Evolutionary conservation across 1,140 invertebrate genomes (phyloP), one percentile per base, ranked within the genome.

Genomic region (Linepithema humile): DNA sequence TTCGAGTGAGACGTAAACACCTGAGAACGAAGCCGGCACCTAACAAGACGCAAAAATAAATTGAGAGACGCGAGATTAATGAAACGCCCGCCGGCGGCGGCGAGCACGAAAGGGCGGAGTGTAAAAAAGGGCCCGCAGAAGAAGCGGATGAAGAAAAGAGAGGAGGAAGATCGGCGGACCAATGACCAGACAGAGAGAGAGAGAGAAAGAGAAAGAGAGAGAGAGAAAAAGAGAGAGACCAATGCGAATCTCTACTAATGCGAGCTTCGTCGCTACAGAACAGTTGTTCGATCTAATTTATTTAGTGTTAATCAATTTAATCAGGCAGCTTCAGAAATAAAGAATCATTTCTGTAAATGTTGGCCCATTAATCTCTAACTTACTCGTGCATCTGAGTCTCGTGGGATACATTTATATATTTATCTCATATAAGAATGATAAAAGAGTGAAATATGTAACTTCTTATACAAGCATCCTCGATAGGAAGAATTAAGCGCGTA

Each of bases 31-130:
- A 70, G 82, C 85, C 86, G 87, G 87, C 87, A 92, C 89, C 88
- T 94, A 94, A 94, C 93, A 92, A 94, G 93, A 94, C 92, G 91
- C 91, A 94, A 92, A 93, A 94, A 94, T 93, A 94, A 94, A 94
- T 94, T 93, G 92, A 93, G 93, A 93, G 92, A 92, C 92, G 90
- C 91, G 92, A 94, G 93, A 94, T 94, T 94, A 94, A 94, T 94
- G 93, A 93, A 94, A 94, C 91, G 89, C 88, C 93, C 91, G 80
- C 59, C 90, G 92, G 93, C 92, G 91, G 89, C 92, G 90, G 92
- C 91, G 83, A 90, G 88, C 86, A 86, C 90, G 91, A 91, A 93
- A 94, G 88, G 90, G 89, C 88, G 89, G 77, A 85, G 85, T 82
- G 88, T 91, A 90, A 91, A 92, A 92, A 92, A 91, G 88, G 86